A percentile compares a stretch with the other conserved stretches of the same genome.
Conservation (phyloP, 2,888 invertebrate species). For the Trilocha varians region DNA sequence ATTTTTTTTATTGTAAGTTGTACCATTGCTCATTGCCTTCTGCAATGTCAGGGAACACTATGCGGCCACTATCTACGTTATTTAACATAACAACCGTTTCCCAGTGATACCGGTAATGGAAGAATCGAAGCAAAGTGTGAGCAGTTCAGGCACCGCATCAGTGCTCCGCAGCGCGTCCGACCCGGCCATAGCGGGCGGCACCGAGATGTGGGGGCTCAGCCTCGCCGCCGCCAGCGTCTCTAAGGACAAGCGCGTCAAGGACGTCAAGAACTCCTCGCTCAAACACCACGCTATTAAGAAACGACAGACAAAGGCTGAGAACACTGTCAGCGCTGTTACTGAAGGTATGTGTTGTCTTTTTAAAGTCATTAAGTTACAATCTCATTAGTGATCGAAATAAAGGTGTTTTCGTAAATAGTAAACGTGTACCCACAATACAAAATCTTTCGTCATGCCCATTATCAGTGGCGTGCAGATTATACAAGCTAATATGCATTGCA, state of each 20-base stretch:
- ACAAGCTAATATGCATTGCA: too few relatives aligned
- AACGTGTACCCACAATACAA: too few relatives aligned
- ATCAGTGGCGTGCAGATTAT: too few relatives aligned
- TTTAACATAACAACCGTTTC: neutral
- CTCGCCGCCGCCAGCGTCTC: conserved; percentile 90
- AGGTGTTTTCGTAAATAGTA: too few relatives aligned
- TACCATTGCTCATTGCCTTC: too few relatives aligned
- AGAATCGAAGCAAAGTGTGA: conserved; percentile 20
- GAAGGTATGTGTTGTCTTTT: conserved; percentile 40
- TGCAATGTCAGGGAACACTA: too few relatives aligned
- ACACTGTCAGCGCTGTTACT: conserved; percentile 33
- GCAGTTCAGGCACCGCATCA: conserved; percentile 68
- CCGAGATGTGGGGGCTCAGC: conserved; percentile 85
- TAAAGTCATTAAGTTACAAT: neutral
- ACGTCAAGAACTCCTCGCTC: conserved; percentile 78
- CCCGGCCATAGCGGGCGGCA: conserved; percentile 84
- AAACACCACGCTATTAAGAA: conserved; percentile 58
- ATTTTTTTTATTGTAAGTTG: too few relatives aligned
- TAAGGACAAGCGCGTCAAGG: conserved; percentile 91
- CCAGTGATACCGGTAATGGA: conserved; percentile 44
- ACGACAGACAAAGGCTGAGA: conserved; percentile 40
- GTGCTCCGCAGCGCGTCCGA: conserved; percentile 79
- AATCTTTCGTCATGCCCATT: too few relatives aligned
- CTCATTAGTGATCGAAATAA: too few relatives aligned
- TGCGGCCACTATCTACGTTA: neutral